phyloP scores from a whole-genome alignment of 2,888 invertebrate genomes.

The Andrena haemorrhoa region DNA sequence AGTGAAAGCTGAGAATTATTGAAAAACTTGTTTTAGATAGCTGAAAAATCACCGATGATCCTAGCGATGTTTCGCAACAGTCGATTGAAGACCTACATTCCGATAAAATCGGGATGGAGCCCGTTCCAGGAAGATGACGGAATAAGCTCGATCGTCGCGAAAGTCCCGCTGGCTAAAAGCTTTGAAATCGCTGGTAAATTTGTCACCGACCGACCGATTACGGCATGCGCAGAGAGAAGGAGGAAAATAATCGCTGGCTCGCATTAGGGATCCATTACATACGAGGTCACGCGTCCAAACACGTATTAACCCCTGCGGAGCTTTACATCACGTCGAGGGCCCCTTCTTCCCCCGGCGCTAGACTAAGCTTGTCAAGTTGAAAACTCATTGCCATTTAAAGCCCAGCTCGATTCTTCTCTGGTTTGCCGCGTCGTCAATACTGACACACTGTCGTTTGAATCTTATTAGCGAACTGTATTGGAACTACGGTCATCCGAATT shows the following conservation, averaged over 20 bases:
- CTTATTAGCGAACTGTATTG: background rate
- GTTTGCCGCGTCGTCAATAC: background rate
- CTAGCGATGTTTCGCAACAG: background rate
- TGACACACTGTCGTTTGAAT: background rate
- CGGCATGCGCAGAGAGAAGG: constrained; percentile 42
- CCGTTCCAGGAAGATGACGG: constrained; percentile 53
- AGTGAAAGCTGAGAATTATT: no score
- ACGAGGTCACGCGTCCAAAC: constrained; percentile 69
- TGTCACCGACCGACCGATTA: constrained; percentile 66
- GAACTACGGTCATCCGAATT: background rate
- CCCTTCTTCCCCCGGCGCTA: constrained; percentile 29
- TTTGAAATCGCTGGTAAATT: constrained; percentile 68
- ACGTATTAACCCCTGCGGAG: constrained; percentile 66
- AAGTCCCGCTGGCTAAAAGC: constrained; percentile 69
- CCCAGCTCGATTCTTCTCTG: background rate
- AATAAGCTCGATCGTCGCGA: constrained; percentile 61
- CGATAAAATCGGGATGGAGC: constrained; percentile 41
- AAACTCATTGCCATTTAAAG: constrained; percentile 5
- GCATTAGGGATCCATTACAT: constrained; percentile 72
- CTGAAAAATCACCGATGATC: background rate
- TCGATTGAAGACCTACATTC: background rate
- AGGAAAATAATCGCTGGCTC: constrained; percentile 65
- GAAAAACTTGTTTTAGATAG: no score
- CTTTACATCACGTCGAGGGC: constrained; percentile 42
- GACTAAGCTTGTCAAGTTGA: constrained; percentile 37